Base-by-base conservation (phyloP, 2,888 invertebrate genomes). In the Andrena camellia region DNA sequence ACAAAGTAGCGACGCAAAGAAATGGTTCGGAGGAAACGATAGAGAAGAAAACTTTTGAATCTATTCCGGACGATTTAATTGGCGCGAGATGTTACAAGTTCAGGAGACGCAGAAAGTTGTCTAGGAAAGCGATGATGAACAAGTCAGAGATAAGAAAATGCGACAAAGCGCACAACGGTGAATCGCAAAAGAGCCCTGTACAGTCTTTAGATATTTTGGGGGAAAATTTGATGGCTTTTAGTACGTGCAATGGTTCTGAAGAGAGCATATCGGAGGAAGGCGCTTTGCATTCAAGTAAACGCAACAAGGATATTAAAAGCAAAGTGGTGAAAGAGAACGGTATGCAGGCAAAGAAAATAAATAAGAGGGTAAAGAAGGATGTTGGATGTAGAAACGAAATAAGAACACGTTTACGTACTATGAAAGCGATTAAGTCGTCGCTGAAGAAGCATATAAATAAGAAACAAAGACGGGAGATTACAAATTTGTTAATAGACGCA, bases 401-500 rank as follows among this genome's bases (percentile, higher is more conserved):
- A 33, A 81, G 76, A 8, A 81, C 81, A 1, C 86, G 73, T 63
- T 62, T 88, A 52, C 62, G 66, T 35, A 29, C 74, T 10, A 70
- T 77, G 5, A 76, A 78, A 13, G 13, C 33, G 5, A 77, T 79
- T 2, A 76, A 81, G 7, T 67, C 86, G 0, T 57, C 84, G 3
- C 77, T 77, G 5, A 88, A 86, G 50, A 88, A 86, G 52, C 81
- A 66, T 42, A 70, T 82, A 4, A 79, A 87, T 17, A 91, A 88
- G 52, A 93, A 91, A 59, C 90, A 91, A 20, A 86, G 91, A 13
- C 82, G 91, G 52, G 93, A 93, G 79, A 88, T 93, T 8, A 90
- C 92, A 1, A 93, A 93, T 84, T 84, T 93, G 54, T 89, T 84
- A 0, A 93, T 93, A 66, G 92, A 93, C 57, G 93, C 92, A 0